These are phyloP conservation scores for Spatulosminthurus flaviceps DNA, from an alignment of 2,888 invertebrate genomes.

Conservation along the genomic window DNA sequence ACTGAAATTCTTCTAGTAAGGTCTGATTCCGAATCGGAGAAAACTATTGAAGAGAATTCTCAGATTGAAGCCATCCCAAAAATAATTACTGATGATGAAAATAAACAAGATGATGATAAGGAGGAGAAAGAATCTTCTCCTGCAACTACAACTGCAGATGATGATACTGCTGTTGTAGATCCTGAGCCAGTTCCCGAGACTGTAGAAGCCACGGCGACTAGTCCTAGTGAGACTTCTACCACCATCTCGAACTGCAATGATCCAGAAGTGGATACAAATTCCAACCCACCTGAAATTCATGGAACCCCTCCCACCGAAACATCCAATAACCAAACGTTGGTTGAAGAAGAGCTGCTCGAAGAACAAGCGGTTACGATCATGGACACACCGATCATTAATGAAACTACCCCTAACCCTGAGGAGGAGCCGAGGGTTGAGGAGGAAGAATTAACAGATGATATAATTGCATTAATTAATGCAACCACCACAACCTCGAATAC, in stretches of 20 bases:
- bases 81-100: not conserved
- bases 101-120: not conserved
- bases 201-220: not conserved
- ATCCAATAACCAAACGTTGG: not conserved
- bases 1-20: not conserved
- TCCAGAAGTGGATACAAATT: not conserved
- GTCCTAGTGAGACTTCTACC: not conserved
- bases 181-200: not conserved
- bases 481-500: constrained; percentile 16
- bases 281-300: constrained; percentile 1
- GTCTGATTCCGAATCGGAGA: not conserved
- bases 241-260: not conserved
- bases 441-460: constrained; percentile 29
- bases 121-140: not conserved
- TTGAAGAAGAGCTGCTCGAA: not conserved
- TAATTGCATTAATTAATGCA: constrained; percentile 24
- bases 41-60: not conserved
- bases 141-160: not conserved
- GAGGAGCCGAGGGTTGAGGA: not conserved
- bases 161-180: not conserved
- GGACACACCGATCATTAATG: not conserved
- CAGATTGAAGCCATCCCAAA: not conserved
- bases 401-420: not conserved
- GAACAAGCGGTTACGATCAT: not conserved
- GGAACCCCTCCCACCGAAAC: constrained; percentile 9